phyloP scores from a whole-genome alignment of 2,113 vertebrate species.

The Crotophaga sulcirostris region DNA sequence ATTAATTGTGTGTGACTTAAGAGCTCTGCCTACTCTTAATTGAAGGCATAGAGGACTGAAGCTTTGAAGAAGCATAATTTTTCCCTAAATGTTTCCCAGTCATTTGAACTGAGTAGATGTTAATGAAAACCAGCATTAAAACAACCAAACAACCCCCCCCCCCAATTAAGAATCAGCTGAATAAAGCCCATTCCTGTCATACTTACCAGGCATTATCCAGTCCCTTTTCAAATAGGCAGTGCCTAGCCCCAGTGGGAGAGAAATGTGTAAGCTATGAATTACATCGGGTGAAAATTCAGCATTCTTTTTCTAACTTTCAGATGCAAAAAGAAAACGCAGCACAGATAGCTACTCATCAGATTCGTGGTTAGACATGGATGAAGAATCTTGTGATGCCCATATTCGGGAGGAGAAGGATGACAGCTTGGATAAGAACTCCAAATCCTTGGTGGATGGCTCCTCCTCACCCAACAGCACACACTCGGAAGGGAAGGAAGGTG shows the following conservation, averaged over 20 bases:
- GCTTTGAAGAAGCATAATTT: slow-evolving; percentile 57
- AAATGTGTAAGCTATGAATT: background rate
- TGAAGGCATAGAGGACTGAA: slow-evolving; percentile 49
- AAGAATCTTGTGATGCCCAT: slow-evolving; percentile 86
- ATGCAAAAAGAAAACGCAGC: slow-evolving; percentile 83
- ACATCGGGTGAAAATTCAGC: background rate
- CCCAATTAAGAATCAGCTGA: slow-evolving; percentile 5
- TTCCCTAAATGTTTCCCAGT: slow-evolving; percentile 50
- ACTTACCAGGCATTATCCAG: background rate
- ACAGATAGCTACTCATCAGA: slow-evolving; percentile 88
- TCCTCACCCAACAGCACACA: slow-evolving; percentile 77
- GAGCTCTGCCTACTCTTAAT: slow-evolving; percentile 53
- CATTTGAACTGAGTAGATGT: slow-evolving; percentile 46
- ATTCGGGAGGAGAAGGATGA: slow-evolving; percentile 78
- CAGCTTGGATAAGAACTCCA: slow-evolving; percentile 64
- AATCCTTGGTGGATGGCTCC: slow-evolving; percentile 69
- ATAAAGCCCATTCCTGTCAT: slow-evolving; percentile 24
- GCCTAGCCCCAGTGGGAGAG: background rate
- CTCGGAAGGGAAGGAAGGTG: slow-evolving; percentile 73
- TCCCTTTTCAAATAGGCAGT: background rate
- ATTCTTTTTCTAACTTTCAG: slow-evolving; percentile 62
- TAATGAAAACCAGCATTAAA: slow-evolving; percentile 63
- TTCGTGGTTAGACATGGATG: slow-evolving; percentile 89
- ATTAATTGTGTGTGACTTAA: slow-evolving; percentile 56
- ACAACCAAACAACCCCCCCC: background rate